These are phyloP conservation scores for Arbacia lixula DNA, from an alignment of 53 echinoderm and acorn worm species.

Conservation along the genomic window DNA sequence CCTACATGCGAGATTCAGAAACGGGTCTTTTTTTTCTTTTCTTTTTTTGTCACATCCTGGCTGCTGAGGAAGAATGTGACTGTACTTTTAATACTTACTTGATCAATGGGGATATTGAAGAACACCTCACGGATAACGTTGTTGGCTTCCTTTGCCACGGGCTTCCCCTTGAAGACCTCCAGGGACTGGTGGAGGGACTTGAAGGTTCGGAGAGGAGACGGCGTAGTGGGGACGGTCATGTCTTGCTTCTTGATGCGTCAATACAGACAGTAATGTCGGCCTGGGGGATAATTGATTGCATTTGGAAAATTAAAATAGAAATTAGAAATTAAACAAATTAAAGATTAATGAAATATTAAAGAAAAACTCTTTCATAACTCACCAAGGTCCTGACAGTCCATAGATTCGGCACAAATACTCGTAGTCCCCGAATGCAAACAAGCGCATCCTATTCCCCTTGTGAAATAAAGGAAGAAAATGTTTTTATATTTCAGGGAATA, in stretches of 20 bases:
- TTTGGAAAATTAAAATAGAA: not conserved
- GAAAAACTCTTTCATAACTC: not conserved
- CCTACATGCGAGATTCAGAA: slow-evolving; percentile 13
- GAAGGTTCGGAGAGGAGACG: not conserved
- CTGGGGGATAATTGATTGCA: not conserved
- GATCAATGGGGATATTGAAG: slow-evolving; percentile 7
- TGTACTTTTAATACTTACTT: slow-evolving; percentile 14
- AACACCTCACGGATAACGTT: slow-evolving; percentile 5
- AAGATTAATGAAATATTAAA: not conserved
- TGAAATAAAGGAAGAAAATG: not conserved
- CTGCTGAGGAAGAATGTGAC: slow-evolving; percentile 20
- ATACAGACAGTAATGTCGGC: slow-evolving; percentile 55
- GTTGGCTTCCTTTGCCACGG: slow-evolving; percentile 14
- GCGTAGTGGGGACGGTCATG: not conserved
- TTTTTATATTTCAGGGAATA: not conserved
- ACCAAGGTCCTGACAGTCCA: slow-evolving; percentile 36
- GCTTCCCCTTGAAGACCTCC: not conserved
- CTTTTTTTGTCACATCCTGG: too few relatives aligned
- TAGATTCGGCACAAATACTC: slow-evolving; percentile 13
- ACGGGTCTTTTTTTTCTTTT: too few relatives aligned
- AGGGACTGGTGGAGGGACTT: not conserved
- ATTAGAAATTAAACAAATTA: not conserved
- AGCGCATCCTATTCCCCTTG: slow-evolving; percentile 7
- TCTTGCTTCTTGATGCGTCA: slow-evolving; percentile 8
- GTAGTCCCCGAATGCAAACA: slow-evolving; percentile 19